Conservation (phyloP, 2,888 invertebrate genomes). For the Drosophila algonquin region DNA sequence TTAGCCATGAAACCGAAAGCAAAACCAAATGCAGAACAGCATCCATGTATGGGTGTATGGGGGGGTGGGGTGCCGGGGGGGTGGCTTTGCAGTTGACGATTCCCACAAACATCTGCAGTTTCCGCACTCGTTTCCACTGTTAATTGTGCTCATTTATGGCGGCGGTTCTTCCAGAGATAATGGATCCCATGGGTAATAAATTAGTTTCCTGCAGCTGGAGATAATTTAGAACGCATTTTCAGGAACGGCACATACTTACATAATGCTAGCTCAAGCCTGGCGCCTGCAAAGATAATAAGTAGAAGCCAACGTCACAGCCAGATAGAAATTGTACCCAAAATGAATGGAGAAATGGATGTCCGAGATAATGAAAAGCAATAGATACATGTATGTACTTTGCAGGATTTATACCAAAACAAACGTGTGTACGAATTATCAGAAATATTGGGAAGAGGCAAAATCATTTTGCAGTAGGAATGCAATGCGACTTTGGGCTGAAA, state of each 20-base stretch:
- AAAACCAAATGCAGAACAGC: background rate
- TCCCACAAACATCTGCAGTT: constrained; percentile 15
- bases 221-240: background rate
- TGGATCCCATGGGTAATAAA: constrained; percentile 18
- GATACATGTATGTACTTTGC: too few species aligned
- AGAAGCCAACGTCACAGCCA: too few species aligned
- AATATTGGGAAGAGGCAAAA: too few species aligned
- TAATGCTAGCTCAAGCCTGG: background rate
- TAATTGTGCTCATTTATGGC: constrained; percentile 13
- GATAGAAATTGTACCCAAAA: too few species aligned
- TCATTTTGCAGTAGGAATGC: background rate
- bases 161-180: background rate
- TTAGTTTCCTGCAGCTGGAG: constrained; percentile 15
- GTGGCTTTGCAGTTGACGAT: background rate
- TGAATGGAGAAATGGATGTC: too few species aligned
- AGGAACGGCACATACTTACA: too few species aligned
- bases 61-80: too few species aligned
- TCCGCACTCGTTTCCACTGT: constrained; percentile 7
- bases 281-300: background rate
- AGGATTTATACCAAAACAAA: too few species aligned
- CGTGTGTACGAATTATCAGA: too few species aligned
- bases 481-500: background rate
- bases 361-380: too few species aligned
- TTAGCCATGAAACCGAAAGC: background rate
- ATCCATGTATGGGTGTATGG: background rate